These are phyloP conservation scores for Romanogobio albipinnatus DNA, from an alignment of 2,113 vertebrate species.

Conservation along the genomic window DNA sequence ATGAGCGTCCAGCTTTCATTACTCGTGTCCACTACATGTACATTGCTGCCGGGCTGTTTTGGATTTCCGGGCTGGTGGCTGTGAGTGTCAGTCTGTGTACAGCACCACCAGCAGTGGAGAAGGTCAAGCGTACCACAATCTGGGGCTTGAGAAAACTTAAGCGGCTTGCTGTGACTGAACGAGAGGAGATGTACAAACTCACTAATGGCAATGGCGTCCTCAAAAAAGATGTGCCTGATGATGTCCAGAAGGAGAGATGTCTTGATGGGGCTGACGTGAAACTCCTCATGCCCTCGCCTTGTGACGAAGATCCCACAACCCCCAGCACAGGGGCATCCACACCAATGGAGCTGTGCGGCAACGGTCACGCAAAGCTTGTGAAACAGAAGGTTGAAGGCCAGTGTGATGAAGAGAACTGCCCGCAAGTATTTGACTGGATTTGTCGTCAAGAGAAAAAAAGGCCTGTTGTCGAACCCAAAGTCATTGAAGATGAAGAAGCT, in stretches of 20 bases:
- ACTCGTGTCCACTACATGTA: constrained; percentile 95
- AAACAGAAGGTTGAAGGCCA: constrained; percentile 71
- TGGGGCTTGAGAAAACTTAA: constrained; percentile 82
- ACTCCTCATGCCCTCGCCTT: constrained; percentile 81
- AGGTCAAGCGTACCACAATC: constrained; percentile 85
- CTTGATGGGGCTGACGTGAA: constrained; percentile 84
- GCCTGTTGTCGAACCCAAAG: constrained; percentile 71
- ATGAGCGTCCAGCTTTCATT: constrained; percentile 88
- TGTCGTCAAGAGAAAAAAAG: constrained; percentile 82
- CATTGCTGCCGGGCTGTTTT: constrained; percentile 89
- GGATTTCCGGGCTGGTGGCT: constrained; percentile 88
- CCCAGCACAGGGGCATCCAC: constrained; percentile 83
- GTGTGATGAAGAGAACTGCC: constrained; percentile 65
- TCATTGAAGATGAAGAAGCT: constrained; percentile 73
- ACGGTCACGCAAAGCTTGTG: constrained; percentile 78
- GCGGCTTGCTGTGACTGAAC: constrained; percentile 59
- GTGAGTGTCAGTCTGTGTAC: constrained; percentile 90
- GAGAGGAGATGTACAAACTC: constrained; percentile 76
- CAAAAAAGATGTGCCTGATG: constrained; percentile 80
- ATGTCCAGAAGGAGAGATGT: constrained; percentile 82
- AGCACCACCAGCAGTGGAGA: constrained; percentile 85
- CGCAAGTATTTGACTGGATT: constrained; percentile 84
- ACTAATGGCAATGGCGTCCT: constrained; percentile 71
- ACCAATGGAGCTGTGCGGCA: constrained; percentile 82
- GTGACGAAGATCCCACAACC: constrained; percentile 74